phyloP scores from a whole-genome alignment of 2,888 invertebrate species.

The Tetropium fuscum region DNA sequence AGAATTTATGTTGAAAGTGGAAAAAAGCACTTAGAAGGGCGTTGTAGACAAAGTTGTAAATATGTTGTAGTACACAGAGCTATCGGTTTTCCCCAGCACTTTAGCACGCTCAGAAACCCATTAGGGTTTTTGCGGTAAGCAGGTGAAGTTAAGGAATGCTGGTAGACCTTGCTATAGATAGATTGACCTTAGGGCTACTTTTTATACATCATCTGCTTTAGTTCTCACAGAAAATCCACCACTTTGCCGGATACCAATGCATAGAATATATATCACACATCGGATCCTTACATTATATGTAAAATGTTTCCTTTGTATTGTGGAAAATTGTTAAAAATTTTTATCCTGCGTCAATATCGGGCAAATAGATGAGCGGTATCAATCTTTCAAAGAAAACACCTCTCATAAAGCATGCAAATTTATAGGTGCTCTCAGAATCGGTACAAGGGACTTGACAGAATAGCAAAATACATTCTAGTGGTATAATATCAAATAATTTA shows the following conservation, averaged over 20 bases:
- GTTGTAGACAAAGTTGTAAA: constrained; percentile 46
- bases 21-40: constrained; percentile 45
- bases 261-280: constrained; percentile 40
- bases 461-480: not conserved
- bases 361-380: constrained; percentile 13
- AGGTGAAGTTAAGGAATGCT: constrained; percentile 57
- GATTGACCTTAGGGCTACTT: constrained; percentile 58
- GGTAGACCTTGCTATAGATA: constrained; percentile 50
- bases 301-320: constrained; percentile 30
- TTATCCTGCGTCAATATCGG: constrained; percentile 1
- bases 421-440: not conserved
- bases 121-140: constrained; percentile 58
- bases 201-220: constrained; percentile 55
- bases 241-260: constrained; percentile 36
- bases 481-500: not conserved
- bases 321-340: constrained; percentile 12
- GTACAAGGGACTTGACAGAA: not conserved
- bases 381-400: not conserved
- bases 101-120: constrained; percentile 57
- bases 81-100: constrained; percentile 47
- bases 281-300: constrained; percentile 26
- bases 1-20: constrained; percentile 27
- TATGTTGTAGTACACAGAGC: constrained; percentile 46
- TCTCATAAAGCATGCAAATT: not conserved
- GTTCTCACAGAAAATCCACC: constrained; percentile 43